Percentiles rank a stretch among this genome's conserved stretches.
Evolutionary conservation across 2,888 invertebrate species (phyloP).

Genomic region (Antheraea yamamai): DNA sequence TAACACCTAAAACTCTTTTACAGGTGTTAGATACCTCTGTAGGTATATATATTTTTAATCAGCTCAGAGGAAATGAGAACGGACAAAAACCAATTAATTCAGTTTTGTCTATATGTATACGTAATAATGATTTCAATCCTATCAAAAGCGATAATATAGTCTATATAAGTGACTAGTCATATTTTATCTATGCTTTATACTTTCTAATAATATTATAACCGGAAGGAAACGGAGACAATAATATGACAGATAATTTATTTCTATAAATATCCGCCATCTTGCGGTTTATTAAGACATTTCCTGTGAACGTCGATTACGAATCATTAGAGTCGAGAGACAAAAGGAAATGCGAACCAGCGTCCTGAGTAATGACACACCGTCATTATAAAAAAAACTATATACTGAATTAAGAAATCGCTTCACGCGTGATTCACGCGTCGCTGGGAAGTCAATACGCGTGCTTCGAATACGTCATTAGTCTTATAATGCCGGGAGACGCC

Average conservation of each 20-base stretch:
- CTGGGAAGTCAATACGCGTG: conserved; percentile 63
- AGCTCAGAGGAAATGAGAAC: too few relatives aligned
- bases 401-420: conserved; percentile 45
- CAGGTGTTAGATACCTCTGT: too few relatives aligned
- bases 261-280: not conserved
- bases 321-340: not conserved
- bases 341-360: not conserved
- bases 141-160: too few relatives aligned
- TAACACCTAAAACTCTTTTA: too few relatives aligned
- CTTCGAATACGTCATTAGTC: conserved; percentile 60
- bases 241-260: not conserved
- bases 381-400: conserved; percentile 29
- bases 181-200: not conserved
- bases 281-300: not conserved
- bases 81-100: too few relatives aligned
- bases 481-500: conserved; percentile 43
- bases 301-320: not conserved
- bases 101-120: too few relatives aligned
- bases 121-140: too few relatives aligned
- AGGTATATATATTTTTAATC: too few relatives aligned
- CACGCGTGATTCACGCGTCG: conserved; percentile 57
- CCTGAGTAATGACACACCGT: not conserved
- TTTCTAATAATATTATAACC: not conserved
- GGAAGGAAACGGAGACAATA: not conserved
- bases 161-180: not conserved